These are phyloP conservation scores for Drosophila santomea DNA, from an alignment of 1,140 invertebrate species.

Conservation along the genomic window DNA sequence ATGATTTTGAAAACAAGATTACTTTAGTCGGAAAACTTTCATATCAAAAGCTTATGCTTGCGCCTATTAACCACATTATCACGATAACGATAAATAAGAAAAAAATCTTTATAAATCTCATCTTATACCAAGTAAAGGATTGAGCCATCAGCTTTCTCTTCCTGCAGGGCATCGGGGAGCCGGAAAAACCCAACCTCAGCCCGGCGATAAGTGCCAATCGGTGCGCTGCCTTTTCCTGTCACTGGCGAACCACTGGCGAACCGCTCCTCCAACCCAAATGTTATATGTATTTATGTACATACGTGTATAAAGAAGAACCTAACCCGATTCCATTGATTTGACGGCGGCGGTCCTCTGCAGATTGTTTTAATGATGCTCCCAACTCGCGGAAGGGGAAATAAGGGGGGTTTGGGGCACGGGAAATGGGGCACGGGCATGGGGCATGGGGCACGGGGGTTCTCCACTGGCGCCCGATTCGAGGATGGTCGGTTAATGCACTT, in stretches of 20 bases:
- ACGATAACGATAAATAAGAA: too few species aligned
- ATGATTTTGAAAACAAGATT: too few species aligned
- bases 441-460: constrained; percentile 3
- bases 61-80: too few species aligned
- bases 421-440: constrained; percentile 2
- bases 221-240: constrained; percentile 41
- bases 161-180: constrained; percentile 33
- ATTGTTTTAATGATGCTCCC: constrained; percentile 70
- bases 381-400: neutral
- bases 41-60: too few species aligned
- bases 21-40: too few species aligned
- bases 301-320: constrained; percentile 18
- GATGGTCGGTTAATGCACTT: constrained; percentile 73
- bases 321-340: constrained; percentile 66
- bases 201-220: constrained; percentile 50
- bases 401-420: neutral
- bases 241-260: constrained; percentile 28
- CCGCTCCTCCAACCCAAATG: constrained; percentile 42
- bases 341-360: constrained; percentile 67
- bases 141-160: neutral
- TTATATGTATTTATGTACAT: neutral
- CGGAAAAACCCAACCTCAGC: constrained; percentile 8
- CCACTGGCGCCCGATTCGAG: constrained; percentile 30
- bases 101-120: too few species aligned
- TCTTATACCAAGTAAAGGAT: too few species aligned